A percentile compares a stretch with the other conserved stretches of the same genome.
phyloP scores from a whole-genome alignment of 2,888 invertebrate species.

The Euphydryas editha region DNA sequence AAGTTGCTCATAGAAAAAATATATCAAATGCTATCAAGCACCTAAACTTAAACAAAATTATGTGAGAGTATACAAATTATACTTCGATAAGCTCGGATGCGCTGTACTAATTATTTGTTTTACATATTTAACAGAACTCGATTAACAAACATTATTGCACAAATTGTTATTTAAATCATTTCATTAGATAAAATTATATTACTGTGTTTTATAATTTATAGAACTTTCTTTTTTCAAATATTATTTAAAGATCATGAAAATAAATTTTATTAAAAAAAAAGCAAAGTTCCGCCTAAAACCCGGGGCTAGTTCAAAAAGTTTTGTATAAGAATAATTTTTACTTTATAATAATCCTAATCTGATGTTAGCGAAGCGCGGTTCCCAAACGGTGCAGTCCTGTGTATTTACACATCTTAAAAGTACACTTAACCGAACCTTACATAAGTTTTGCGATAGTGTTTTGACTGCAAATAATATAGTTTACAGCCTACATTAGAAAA shows the following conservation, averaged over 20 bases:
- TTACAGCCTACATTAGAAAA: slow-evolving; percentile 63
- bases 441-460: slow-evolving; percentile 68
- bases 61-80: slow-evolving; percentile 11
- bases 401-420: slow-evolving; percentile 77
- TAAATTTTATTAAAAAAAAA: background rate
- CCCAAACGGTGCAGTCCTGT: slow-evolving; percentile 56
- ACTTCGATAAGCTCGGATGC: slow-evolving; percentile 23
- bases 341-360: slow-evolving; percentile 24
- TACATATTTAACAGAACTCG: slow-evolving; percentile 9
- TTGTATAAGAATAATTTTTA: slow-evolving; percentile 33
- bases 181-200: slow-evolving; percentile 13
- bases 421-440: slow-evolving; percentile 69
- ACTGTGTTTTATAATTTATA: slow-evolving; percentile 5
- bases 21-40: slow-evolving; percentile 61
- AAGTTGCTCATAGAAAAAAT: slow-evolving; percentile 56
- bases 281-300: slow-evolving; percentile 16
- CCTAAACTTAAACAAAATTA: slow-evolving; percentile 42
- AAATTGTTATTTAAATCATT: slow-evolving; percentile 24
- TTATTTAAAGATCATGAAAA: background rate
- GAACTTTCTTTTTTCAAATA: background rate
- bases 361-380: slow-evolving; percentile 36
- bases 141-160: slow-evolving; percentile 40
- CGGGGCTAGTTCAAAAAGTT: slow-evolving; percentile 33
- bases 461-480: slow-evolving; percentile 64
- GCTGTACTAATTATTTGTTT: slow-evolving; percentile 5